Conservation (phyloP, 2,797 vertebrate species). For the Xerus rutilus region DNA sequence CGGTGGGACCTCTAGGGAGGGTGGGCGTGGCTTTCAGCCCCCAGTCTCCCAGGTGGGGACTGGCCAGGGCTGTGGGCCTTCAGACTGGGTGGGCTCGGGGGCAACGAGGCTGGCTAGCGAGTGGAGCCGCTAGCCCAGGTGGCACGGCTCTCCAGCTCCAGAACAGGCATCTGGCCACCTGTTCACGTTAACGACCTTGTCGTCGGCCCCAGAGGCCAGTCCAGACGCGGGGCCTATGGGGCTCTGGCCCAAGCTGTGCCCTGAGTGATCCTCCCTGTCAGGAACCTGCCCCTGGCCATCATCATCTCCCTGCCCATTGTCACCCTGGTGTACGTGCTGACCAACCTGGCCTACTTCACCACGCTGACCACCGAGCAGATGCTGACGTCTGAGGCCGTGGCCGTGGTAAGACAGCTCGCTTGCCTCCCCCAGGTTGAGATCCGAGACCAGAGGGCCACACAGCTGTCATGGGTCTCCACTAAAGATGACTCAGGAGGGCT, state of each 20-base stretch:
- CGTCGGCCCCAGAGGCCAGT: too few species aligned
- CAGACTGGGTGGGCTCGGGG: too few species aligned
- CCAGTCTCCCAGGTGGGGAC: not conserved
- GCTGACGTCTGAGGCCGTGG: conserved; percentile 95
- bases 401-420: conserved; percentile 90
- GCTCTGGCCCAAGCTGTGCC: too few species aligned
- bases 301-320: conserved; percentile 98
- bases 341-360: conserved; percentile 99
- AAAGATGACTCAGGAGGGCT: not conserved
- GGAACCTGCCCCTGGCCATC: conserved; percentile 98
- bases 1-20: too few species aligned
- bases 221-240: too few species aligned
- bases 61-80: not conserved
- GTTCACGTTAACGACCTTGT: rapidly evolving
- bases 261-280: conserved; percentile 65
- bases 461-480: not conserved
- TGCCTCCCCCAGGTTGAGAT: not conserved
- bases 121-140: not conserved
- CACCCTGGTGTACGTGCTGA: conserved; percentile 96
- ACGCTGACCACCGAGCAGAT: conserved; percentile 93
- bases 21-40: not conserved
- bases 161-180: rapidly evolving
- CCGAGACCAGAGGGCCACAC: not conserved
- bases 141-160: rapidly evolving
- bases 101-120: rapidly evolving